phyloP scores from a whole-genome alignment of 2,113 vertebrate genomes.

The Rattus norvegicus region DNA sequence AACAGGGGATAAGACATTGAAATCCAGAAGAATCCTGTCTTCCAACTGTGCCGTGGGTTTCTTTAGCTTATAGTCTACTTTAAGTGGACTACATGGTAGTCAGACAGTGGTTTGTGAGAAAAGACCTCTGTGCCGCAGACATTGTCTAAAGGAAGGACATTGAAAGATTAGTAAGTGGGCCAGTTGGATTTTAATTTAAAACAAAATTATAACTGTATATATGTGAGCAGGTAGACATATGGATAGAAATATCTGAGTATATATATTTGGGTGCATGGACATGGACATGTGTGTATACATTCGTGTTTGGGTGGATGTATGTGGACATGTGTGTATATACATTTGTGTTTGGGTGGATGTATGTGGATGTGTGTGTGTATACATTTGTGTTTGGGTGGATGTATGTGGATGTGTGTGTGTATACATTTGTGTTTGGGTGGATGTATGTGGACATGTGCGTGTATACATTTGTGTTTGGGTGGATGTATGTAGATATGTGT shows the following conservation, averaged over 20 bases:
- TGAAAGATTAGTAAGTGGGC: neutral
- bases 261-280: neutral
- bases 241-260: neutral
- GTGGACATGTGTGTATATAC: no score
- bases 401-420: neutral
- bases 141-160: neutral
- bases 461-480: neutral
- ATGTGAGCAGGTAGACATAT: neutral
- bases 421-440: neutral
- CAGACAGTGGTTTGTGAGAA: neutral
- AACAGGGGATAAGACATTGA: neutral
- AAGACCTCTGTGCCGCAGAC: neutral
- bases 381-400: no score
- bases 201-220: neutral
- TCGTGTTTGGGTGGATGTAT: no score
- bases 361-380: no score
- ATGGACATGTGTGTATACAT: neutral
- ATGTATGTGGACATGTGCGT: neutral
- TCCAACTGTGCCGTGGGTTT: neutral
- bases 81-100: neutral
- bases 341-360: no score
- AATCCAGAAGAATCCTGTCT: conserved; percentile 6
- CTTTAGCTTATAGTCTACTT: neutral
- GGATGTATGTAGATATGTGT: neutral
- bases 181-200: conserved; percentile 30